Evolutionary conservation across 2,888 invertebrate genomes (phyloP), one percentile per base, ranked within the genome.

Genomic region (Plutella xylostella): DNA sequence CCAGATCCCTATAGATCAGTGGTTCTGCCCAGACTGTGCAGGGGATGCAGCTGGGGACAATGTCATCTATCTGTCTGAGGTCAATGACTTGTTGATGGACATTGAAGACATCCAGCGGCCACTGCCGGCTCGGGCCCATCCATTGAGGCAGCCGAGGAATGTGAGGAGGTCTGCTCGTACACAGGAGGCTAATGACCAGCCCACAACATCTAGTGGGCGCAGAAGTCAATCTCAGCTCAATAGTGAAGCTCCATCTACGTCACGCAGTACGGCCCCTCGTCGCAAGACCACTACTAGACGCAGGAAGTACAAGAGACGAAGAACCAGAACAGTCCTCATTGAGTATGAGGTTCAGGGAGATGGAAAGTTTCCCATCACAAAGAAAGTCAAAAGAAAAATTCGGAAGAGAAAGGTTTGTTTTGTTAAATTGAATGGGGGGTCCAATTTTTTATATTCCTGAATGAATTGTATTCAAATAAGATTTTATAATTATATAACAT

Each of bases 1-100:
- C 1, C 65, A 84, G 84, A 60, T 92, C 37, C 97, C 97, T 0
- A 84, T 87, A 45, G 93, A 92, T 12, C 90, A 92, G 53, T 98
- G 97, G 97, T 93, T 89, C 62, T 98, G 98, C 72, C 90, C 92
- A 21, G 87, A 88, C 42, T 92, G 92, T 34, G 58, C 58, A 44
- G 51, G 48, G 19, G 68, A 70, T 19, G 56, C 80, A 35, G 57
- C 6, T 18, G 25, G 61, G 18, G 68, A 77, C 46, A 59, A 46
- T 5, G 48, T 58, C 11, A 61, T 67, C 21, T 56, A 65, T 19
- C 47, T 66, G 3, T 66, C 68, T 9, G 72, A 73, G 50, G 68
- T 86, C 45, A 73, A 82, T 9, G 80, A 84, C 45, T 54, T 87
- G 35, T 72, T 85, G 56, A 70, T 72, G 44, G 84, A 76, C 43